Conservation (phyloP, 2,797 vertebrate species). For the Paratrypauchen microcephalus region DNA sequence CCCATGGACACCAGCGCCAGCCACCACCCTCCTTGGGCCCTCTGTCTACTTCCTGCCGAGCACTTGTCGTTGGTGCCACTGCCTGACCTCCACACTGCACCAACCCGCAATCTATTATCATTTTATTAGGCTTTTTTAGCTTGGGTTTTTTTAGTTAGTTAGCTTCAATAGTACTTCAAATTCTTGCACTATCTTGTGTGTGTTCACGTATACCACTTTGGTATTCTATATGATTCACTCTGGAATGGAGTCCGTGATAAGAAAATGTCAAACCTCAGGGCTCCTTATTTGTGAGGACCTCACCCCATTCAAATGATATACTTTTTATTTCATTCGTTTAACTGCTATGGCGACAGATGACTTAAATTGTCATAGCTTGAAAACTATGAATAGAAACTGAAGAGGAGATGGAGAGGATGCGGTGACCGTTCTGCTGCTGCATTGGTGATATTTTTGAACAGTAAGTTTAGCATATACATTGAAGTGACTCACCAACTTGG, state of each 20-base stretch:
- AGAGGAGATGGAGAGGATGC: background rate
- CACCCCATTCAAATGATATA: too few species aligned
- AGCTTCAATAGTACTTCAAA: too few species aligned
- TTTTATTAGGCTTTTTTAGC: constrained; percentile 46
- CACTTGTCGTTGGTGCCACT: constrained; percentile 45
- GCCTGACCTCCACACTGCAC: constrained; percentile 35
- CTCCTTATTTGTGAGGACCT: background rate
- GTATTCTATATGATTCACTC: too few species aligned
- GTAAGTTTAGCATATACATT: background rate
- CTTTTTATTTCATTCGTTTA: too few species aligned
- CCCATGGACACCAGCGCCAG: constrained; percentile 67
- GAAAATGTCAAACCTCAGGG: background rate
- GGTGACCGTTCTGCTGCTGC: background rate
- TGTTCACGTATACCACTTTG: too few species aligned
- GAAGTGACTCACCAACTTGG: background rate
- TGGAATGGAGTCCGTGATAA: background rate
- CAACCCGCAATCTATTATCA: constrained; percentile 49
- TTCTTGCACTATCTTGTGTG: too few species aligned
- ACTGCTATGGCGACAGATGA: too few species aligned
- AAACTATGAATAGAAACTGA: background rate
- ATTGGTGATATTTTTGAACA: background rate
- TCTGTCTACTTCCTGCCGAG: constrained; percentile 56
- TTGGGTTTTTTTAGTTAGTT: constrained; percentile 38
- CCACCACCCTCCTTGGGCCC: constrained; percentile 61
- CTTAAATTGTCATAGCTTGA: too few species aligned